Conservation (phyloP, 2,113 vertebrate genomes). For the Alligator mississippiensis region DNA sequence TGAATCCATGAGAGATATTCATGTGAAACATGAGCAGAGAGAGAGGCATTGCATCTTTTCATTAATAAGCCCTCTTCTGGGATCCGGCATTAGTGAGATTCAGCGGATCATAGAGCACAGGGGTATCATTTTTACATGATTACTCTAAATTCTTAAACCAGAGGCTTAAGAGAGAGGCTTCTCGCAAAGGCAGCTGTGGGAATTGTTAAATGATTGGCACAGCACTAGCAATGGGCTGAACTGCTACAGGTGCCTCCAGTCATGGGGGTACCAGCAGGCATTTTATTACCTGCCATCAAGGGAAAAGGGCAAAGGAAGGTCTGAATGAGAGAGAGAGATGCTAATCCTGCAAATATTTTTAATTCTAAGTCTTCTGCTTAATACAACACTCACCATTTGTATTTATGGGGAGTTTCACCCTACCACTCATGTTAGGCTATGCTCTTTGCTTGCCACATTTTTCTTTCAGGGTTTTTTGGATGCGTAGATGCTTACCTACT, state of each 20-base stretch:
- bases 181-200: constrained; percentile 87
- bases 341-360: constrained; percentile 38
- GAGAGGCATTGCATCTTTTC: constrained; percentile 83
- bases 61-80: constrained; percentile 90
- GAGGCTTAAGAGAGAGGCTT: constrained; percentile 89
- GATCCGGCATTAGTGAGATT: constrained; percentile 86
- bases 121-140: constrained; percentile 93
- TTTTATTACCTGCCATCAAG: constrained; percentile 54
- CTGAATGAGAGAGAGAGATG: not conserved
- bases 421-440: fast-evolving
- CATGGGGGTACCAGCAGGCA: constrained; percentile 61
- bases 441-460: not conserved
- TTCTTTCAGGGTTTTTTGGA: not conserved
- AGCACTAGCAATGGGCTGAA: constrained; percentile 76
- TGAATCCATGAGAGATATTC: constrained; percentile 84
- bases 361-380: constrained; percentile 20
- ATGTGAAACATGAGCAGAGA: constrained; percentile 84
- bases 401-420: not conserved
- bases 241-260: constrained; percentile 72
- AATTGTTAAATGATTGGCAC: constrained; percentile 92
- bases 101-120: constrained; percentile 85
- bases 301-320: not conserved
- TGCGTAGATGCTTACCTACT: not conserved
- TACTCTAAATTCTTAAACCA: constrained; percentile 91
- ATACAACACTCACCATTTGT: not conserved